Base-by-base conservation (phyloP, 2,797 vertebrate genomes). In the Heliangelus exortis region DNA sequence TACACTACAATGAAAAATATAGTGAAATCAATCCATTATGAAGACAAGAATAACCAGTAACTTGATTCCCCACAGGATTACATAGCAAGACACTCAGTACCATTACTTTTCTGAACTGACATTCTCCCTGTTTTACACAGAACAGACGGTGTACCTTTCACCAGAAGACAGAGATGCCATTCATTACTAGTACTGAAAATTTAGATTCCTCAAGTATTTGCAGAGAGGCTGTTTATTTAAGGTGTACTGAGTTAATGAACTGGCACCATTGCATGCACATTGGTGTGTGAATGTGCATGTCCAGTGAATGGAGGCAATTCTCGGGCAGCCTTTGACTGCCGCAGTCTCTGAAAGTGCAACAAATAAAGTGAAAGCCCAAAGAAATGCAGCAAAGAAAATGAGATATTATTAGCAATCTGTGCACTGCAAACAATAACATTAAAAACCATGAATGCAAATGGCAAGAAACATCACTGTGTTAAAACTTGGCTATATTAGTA, bases 241-340 rank as follows among this genome's bases (percentile, higher is more conserved):
- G 59, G 6, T n/a, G 36, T 43, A 2, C 34, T 19, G 61, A 84
- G 18, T 3, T 47, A 75, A 51, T 43, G 22, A 89, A 54, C 29
- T 53, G n/a, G 2, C 19, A 68, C 9, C 25, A 20, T 43, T 45
- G 31, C 39, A 45, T 17, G 18, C 31, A n/a, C 6, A 1, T 48
- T 28, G 6, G 12, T 17, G 17, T 9, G 31, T 47, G 9, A 23
- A 43, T 0, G 0, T 18, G 17, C 0, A 0, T 13, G 21, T 26
- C 29, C 6, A 5, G 25, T 11, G 75, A 79, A 83, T 3, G 3
- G 65, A 53, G 21, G 23, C 26, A 65, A 29, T 21, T 57, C 50
- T 72, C 57, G 29, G 63, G 59, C 8, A 59, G 33, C 5, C 15
- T 87, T 91, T 86, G 16, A 20, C 47, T 43, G 19, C 19, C 21